Percentiles rank a stretch among this genome's conserved stretches.
These are phyloP conservation scores for Danio tinwini DNA, from an alignment of 2,797 vertebrate genomes.

Conservation along the genomic window DNA sequence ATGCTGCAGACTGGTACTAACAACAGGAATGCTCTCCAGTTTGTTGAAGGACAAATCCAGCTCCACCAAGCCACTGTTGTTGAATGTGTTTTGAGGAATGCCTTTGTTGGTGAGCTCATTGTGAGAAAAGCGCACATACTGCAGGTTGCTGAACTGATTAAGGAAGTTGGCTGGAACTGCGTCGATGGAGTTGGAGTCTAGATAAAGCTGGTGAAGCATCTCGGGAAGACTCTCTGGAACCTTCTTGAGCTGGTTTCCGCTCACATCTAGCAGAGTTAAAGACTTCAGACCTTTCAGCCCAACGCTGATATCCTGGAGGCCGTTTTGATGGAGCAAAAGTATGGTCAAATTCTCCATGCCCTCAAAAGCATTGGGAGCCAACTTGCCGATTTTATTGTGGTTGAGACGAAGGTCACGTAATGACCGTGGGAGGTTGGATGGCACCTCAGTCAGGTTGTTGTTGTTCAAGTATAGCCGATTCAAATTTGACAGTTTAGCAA, in stretches of 20 bases:
- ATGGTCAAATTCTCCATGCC: conserved; percentile 93
- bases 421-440: conserved; percentile 84
- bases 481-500: conserved; percentile 82
- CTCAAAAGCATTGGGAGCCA: conserved; percentile 82
- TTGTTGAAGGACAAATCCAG: conserved; percentile 96
- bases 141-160: conserved; percentile 81
- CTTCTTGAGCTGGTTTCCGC: conserved; percentile 88
- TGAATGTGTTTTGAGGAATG: conserved; percentile 89
- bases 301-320: conserved; percentile 84
- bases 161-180: conserved; percentile 87
- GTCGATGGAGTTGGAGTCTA: conserved; percentile 90
- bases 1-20: conserved; percentile 90
- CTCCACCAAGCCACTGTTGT: conserved; percentile 91
- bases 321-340: conserved; percentile 89
- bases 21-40: conserved; percentile 91
- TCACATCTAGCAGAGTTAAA: conserved; percentile 89
- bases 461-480: conserved; percentile 92
- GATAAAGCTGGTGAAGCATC: conserved; percentile 90
- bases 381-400: conserved; percentile 87
- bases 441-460: conserved; percentile 90
- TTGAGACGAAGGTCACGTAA: conserved; percentile 88
- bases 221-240: conserved; percentile 87
- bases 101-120: conserved; percentile 91
- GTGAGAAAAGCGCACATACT: conserved; percentile 90
- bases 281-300: conserved; percentile 85